phyloP scores from a whole-genome alignment of 2,113 vertebrate genomes.

The Poecile atricapillus region DNA sequence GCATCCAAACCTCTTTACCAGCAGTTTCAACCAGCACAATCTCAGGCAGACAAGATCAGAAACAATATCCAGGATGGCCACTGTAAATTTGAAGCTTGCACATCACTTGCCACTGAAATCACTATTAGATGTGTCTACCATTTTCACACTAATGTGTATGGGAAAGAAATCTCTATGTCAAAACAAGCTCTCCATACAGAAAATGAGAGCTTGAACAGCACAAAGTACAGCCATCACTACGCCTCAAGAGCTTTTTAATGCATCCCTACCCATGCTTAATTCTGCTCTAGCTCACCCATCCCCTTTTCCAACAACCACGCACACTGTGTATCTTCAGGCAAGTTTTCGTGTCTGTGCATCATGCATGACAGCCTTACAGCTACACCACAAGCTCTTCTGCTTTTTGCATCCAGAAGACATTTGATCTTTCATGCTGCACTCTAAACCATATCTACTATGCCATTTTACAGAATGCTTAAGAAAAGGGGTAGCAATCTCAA shows the following conservation, averaged over 20 bases:
- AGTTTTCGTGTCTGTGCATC: background rate
- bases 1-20: background rate
- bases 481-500: background rate
- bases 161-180: background rate
- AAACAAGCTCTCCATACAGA: background rate
- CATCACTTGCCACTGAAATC: background rate
- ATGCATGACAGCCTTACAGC: background rate
- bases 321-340: background rate
- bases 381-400: background rate
- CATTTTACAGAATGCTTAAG: background rate
- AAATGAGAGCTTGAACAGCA: background rate
- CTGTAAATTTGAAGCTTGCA: background rate
- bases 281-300: background rate
- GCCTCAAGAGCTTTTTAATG: background rate
- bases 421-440: background rate
- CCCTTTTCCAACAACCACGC: background rate
- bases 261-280: background rate
- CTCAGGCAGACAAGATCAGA: background rate
- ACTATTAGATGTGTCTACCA: background rate
- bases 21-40: background rate
- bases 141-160: background rate
- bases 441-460: background rate
- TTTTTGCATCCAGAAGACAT: background rate
- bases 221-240: background rate
- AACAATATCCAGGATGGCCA: background rate